Base-by-base conservation (phyloP, 2,797 vertebrate species). In the Labroides dimidiatus region DNA sequence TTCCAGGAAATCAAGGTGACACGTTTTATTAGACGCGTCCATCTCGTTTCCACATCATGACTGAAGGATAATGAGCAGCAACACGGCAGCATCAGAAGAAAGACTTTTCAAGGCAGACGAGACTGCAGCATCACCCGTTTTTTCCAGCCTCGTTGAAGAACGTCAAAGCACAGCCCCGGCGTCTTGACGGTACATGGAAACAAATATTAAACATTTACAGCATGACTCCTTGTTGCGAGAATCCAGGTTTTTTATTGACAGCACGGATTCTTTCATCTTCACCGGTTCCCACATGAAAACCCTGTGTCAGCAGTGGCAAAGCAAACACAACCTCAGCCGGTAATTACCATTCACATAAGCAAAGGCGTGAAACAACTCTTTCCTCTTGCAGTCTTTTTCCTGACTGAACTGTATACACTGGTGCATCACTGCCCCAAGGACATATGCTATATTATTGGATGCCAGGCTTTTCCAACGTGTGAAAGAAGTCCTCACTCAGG, bases 291-390 rank as follows among this genome's bases (percentile, higher is more conserved):
- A 27, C 58, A 19, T 69, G 59, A 51, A 84, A 79, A 53, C 48
- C 70, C 70, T 55, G 66, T 57, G 79, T 85, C 87, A 86, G 86
- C 83, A 78, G 54, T 6, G 39, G 56, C 1, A 33, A 64, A 52
- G 64, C 17, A 12, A 54, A 19, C 50, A 45, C 39, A 62, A 77
- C 77, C 82, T 69, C 36, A 0, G 82, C 75, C 81, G 52, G 62
- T 70, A 81, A 87, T 88, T 76, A 82, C 21, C 24, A 56, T 65
- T 81, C 77, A 43, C 55, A 67, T 74, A 78, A 85, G 67, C 72
- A 19, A 30, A n/a, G 54, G 24, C 61, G 30, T 72, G 65, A 76
- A 72, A 76, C 66, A 54, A 60, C 48, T 56, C 23, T 44, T 19
- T 15, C 14, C 37, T 43, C 12, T 8, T 12, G n/a, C n/a, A n/a